phyloP scores from a whole-genome alignment of 2,797 vertebrate species.

The Mormyrops boulengeri region DNA sequence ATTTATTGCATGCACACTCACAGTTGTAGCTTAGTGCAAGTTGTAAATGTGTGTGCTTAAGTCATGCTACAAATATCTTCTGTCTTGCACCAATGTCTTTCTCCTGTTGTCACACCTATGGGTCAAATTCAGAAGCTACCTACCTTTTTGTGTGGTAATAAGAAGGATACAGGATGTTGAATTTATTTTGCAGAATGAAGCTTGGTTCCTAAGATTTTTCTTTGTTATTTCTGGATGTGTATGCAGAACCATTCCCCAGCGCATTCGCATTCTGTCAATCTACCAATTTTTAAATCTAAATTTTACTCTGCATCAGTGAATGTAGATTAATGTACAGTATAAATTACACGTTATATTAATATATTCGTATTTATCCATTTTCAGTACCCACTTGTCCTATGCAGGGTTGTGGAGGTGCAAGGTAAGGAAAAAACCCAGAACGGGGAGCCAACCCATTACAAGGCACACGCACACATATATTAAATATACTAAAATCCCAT shows the following conservation, averaged over 20 bases:
- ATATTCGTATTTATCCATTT: not conserved
- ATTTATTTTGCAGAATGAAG: not conserved
- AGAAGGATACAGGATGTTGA: not conserved
- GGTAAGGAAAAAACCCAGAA: not conserved
- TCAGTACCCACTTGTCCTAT: not conserved
- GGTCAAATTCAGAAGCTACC: not conserved
- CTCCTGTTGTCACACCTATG: not conserved
- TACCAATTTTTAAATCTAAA: not conserved
- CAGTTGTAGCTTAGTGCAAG: not conserved
- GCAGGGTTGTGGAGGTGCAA: not conserved
- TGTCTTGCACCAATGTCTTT: not conserved
- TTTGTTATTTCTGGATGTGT: not conserved
- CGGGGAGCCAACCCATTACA: not conserved
- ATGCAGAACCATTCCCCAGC: not conserved
- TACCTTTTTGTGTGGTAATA: not conserved
- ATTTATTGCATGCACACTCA: not conserved
- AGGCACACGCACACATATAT: not conserved
- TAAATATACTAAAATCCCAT: not conserved
- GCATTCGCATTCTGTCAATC: not conserved
- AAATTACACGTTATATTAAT: not conserved
- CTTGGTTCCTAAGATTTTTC: not conserved
- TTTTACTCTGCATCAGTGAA: not conserved
- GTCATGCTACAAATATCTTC: not conserved
- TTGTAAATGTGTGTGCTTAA: not conserved
- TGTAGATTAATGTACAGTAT: not conserved